Evolutionary conservation across 2,113 vertebrate genomes (phyloP), one percentile per base, ranked within the genome.

Genomic region (Poicephalus gulielmi): DNA sequence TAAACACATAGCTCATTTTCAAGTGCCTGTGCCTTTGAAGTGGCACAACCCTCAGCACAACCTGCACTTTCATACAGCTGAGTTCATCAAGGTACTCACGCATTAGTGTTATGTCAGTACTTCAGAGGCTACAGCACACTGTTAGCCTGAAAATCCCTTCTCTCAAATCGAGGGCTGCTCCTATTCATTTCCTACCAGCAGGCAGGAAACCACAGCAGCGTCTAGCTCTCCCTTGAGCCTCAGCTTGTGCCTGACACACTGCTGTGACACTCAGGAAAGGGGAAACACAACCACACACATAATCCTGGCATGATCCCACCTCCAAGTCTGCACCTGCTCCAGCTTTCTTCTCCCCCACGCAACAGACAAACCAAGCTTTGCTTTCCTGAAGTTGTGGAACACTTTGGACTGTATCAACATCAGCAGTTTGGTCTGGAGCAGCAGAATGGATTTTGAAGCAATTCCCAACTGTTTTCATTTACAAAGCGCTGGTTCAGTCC

Each of bases 221-320:
- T 9, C 53, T 53, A n/a, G 35, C 53, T 31, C 46, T 30, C 5
- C 67, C 57, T 25, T 0, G 17, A 64, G n/a, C 12, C 67, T 20
- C 33, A 16, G 20, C 0, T 17, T 0, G 30, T 1, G 53, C 14
- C 49, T n/a, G 35, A 50, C 1, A 7, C 37, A 0, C 8, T 2
- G 41, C 53, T 52, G 41, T 0, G 18, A 44, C 23, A 3, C 13
- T 18, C 49, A 25, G 0, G 8, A 68, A n/a, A 68, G 25, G 50
- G 15, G n/a, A 46, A 68, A 18, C 0, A 2, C 33, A 75, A 4
- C 25, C 11, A 0, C 9, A 7, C 30, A 3, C 0, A 0, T 0
- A 9, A 64, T 25, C 47, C 22, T 2, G 35, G 0, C 6, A 3
- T 1, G 15, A 20, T 71, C 5, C 75, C n/a, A 28, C 16, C 46